Conservation (phyloP, 2,888 invertebrate genomes). For the Drosophila peninsularis region DNA sequence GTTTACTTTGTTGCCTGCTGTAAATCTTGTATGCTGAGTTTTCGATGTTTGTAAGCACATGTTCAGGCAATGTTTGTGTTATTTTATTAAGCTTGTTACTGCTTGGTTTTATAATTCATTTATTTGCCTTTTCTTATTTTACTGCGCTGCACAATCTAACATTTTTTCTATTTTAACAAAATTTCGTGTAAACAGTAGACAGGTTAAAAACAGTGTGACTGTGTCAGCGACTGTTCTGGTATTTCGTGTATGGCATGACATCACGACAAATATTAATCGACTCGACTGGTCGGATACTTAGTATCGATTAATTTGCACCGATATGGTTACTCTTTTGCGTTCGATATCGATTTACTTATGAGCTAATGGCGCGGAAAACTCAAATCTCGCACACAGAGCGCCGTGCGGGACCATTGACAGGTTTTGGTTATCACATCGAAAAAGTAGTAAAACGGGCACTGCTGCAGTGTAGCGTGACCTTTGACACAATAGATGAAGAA, state of each 20-base stretch:
- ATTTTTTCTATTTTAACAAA: conserved; percentile 27
- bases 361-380: conserved; percentile 49
- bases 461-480: conserved; percentile 82
- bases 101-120: conserved; percentile 5
- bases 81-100: neutral
- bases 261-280: conserved; percentile 32
- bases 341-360: conserved; percentile 18
- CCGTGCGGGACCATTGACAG: conserved; percentile 79
- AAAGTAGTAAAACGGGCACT: conserved; percentile 83
- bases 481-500: conserved; percentile 83
- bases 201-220: conserved; percentile 36
- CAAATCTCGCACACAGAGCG: conserved; percentile 78
- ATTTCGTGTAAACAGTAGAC: conserved; percentile 44
- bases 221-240: conserved; percentile 8
- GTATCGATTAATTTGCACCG: conserved; percentile 36
- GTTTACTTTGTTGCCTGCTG: conserved; percentile 27
- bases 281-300: conserved; percentile 16
- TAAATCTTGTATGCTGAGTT: conserved; percentile 26
- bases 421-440: conserved; percentile 79
- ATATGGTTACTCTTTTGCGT: conserved; percentile 31
- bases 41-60: conserved; percentile 7
- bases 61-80: conserved; percentile 9
- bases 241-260: conserved; percentile 44
- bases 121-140: neutral
- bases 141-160: conserved; percentile 21